Percentiles rank a stretch among this genome's conserved stretches.
phyloP scores from a whole-genome alignment of 2,888 invertebrate species.

The Artemia sinica region DNA sequence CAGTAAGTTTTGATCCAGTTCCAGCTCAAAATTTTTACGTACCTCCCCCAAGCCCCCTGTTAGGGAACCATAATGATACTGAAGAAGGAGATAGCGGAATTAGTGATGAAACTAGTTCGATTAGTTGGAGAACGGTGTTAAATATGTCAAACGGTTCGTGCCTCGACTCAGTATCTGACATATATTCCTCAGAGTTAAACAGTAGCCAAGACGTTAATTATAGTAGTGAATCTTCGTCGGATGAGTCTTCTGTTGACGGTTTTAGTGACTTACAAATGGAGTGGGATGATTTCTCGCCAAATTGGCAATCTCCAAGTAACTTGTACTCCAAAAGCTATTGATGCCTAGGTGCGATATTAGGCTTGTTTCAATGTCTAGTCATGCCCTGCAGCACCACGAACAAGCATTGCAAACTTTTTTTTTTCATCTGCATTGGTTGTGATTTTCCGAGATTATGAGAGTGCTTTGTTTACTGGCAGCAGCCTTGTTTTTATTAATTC shows the following conservation, averaged over 20 bases:
- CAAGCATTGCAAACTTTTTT: background rate
- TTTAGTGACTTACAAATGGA: constrained; percentile 29
- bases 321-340: background rate
- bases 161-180: constrained; percentile 43
- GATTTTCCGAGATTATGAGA: constrained; percentile 6
- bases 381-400: background rate
- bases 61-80: background rate
- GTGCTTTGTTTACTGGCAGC: background rate
- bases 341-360: constrained; percentile 9
- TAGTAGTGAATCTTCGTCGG: constrained; percentile 33
- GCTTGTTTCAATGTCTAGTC: background rate
- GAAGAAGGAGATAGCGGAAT: constrained; percentile 26
- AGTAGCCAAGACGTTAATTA: constrained; percentile 38
- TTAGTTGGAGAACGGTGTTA: constrained; percentile 80
- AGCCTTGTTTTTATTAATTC: constrained; percentile 1
- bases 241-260: constrained; percentile 22
- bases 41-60: constrained; percentile 25
- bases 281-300: constrained; percentile 36
- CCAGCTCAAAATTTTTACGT: constrained; percentile 25
- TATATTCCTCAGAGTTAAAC: constrained; percentile 9
- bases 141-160: constrained; percentile 70
- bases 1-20: constrained; percentile 27
- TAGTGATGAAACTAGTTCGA: constrained; percentile 48
- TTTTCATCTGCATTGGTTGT: background rate
- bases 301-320: constrained; percentile 4